Evolutionary conservation across 2,113 vertebrate genomes (phyloP).

Genomic region (Chauna torquata): DNA sequence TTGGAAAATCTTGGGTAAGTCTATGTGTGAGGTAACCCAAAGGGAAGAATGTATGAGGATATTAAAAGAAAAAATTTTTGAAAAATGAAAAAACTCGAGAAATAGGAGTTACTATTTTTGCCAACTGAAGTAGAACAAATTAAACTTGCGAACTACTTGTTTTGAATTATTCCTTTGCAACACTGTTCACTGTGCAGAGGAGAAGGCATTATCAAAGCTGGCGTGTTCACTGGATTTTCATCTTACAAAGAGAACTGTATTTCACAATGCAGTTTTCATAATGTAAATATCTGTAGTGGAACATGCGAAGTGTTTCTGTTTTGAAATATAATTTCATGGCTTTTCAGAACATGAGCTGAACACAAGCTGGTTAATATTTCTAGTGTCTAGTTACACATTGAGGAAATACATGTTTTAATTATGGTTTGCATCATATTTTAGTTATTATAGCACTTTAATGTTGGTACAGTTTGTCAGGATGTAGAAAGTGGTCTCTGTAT

Average conservation of each 20-base stretch:
- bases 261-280: constrained; percentile 22
- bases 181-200: not conserved
- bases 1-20: not conserved
- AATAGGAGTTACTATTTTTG: not conserved
- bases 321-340: constrained; percentile 53
- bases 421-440: constrained; percentile 77
- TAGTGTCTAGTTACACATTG: constrained; percentile 71
- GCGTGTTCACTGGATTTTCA: not conserved
- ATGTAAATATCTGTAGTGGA: constrained; percentile 25
- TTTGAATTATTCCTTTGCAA: not conserved
- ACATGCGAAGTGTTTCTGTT: constrained; percentile 15
- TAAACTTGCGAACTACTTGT: not conserved
- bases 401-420: constrained; percentile 78
- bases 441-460: constrained; percentile 73
- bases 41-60: not conserved
- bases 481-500: constrained; percentile 72
- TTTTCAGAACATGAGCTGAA: constrained; percentile 67
- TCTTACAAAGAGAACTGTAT: not conserved
- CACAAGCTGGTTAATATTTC: constrained; percentile 70
- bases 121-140: not conserved
- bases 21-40: not conserved
- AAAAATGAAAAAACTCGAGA: not conserved
- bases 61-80: not conserved
- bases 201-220: not conserved
- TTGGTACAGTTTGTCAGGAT: constrained; percentile 73